Evolutionary conservation across 2,113 vertebrate genomes (phyloP), one percentile per base, ranked within the genome.

Genomic region (Parus major): DNA sequence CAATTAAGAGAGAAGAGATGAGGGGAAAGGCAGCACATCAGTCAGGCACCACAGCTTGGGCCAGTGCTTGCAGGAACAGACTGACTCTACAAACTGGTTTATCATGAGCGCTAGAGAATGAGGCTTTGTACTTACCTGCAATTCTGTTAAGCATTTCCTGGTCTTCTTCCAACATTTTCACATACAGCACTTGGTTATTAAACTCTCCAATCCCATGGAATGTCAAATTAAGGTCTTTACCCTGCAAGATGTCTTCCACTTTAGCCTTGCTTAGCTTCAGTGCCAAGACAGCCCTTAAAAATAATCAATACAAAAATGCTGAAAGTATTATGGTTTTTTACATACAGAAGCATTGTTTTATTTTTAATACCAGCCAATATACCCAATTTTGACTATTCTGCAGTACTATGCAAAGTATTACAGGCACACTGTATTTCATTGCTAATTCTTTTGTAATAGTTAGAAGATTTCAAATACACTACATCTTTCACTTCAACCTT

Each of bases 201-300:
- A 97, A 97, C 55, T 78, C 73, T 21, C 94, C 91, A n/a, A 95
- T 90, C 33, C 89, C 96, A 33, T 90, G 90, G 91, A 97, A 96
- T 31, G 63, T 88, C 84, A 94, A 66, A 42, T 41, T 59, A 86
- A 97, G 76, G 41, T 69, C 82, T 94, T 91, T 80, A 56, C 87
- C 95, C 56, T 96, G 86, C 46, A 97, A 90, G 39, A 97, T 55
- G 49, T 60, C 80, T 93, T 97, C 82, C 27, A 88, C 86, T 95
- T 95, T 95, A 65, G n/a, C 68, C 86, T 97, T 96, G 82, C 94
- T 97, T 79, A 96, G 55, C 42, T 97, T 57, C 46, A 97, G 60
- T 36, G 91, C 95, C 79, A 95, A 72, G 76, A 96, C 33, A 82
- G 86, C 90, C 69, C 95, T 97, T 81, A 8, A 76, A 89, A 92